Conservation (phyloP, 2,797 vertebrate species). For the Sparidentex hasta region DNA sequence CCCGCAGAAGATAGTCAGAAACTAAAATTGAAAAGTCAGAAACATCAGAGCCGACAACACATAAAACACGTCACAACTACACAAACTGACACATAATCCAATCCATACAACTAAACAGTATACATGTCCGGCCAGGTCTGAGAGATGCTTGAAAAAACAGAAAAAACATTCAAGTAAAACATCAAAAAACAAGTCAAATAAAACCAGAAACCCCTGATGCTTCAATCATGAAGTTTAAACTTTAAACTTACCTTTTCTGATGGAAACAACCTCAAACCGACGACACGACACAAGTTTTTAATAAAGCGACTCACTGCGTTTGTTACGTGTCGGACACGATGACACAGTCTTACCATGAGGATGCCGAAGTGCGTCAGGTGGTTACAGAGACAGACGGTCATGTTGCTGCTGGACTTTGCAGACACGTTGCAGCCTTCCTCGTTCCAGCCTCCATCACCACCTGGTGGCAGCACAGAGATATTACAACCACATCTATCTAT, state of each 20-base stretch:
- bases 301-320: not conserved
- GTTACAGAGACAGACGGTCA: constrained; percentile 92
- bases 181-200: not conserved
- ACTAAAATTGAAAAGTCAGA: no score
- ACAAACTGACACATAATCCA: not conserved
- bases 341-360: constrained; percentile 89
- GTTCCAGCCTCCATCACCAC: constrained; percentile 92
- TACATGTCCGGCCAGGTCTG: no score
- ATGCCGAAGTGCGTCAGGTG: constrained; percentile 98
- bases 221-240: no score
- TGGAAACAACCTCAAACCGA: not conserved
- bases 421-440: constrained; percentile 84
- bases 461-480: constrained; percentile 77
- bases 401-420: constrained; percentile 82
- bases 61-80: not conserved
- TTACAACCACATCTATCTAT: no score
- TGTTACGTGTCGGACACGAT: no score
- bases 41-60: no score
- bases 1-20: no score
- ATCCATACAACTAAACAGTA: no score
- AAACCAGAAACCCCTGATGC: not conserved
- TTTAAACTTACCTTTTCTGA: not conserved
- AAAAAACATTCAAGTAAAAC: no score
- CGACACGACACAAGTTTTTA: not conserved
- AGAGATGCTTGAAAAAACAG: no score